Percentiles rank a stretch among this genome's conserved stretches.
Conservation (phyloP, 2,888 invertebrate species). For the Oscheius myriophilus region DNA sequence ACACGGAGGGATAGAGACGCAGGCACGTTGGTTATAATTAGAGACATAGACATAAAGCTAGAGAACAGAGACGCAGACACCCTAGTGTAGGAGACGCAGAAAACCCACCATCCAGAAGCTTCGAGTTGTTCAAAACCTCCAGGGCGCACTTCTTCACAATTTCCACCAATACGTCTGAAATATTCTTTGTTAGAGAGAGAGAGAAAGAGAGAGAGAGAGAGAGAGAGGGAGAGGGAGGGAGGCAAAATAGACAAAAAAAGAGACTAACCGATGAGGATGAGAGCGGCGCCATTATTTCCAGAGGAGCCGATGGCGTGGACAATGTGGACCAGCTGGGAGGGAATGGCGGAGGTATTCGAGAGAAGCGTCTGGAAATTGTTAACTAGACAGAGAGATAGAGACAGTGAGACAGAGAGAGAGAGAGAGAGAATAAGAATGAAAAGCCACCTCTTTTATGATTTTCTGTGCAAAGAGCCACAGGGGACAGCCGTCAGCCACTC, state of each 20-base stretch:
- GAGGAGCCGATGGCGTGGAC: conserved; percentile 45
- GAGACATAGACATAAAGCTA: no score
- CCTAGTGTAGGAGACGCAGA: neutral
- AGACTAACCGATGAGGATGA: conserved; percentile 54
- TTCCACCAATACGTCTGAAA: conserved; percentile 48
- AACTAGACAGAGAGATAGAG: neutral
- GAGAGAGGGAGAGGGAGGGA: no score
- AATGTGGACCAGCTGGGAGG: conserved; percentile 34
- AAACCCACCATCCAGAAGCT: conserved; percentile 37
- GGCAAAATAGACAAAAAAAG: no score
- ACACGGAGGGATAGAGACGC: no score
- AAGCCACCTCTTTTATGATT: conserved; percentile 25
- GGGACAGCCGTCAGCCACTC: conserved; percentile 42
- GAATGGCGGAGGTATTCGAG: conserved; percentile 30
- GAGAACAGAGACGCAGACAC: no score
- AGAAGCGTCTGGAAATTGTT: conserved; percentile 7
- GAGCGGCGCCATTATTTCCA: conserved; percentile 42
- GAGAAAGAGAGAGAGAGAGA: neutral
- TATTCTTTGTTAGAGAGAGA: no score
- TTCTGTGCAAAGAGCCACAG: conserved; percentile 39
- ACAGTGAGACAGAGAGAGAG: neutral
- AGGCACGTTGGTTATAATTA: no score
- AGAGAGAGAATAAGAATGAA: neutral
- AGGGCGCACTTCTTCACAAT: conserved; percentile 47
- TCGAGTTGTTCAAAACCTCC: conserved; percentile 54